These are phyloP conservation scores for Cinara cedri DNA, from an alignment of 2,888 invertebrate genomes.

Conservation along the genomic window DNA sequence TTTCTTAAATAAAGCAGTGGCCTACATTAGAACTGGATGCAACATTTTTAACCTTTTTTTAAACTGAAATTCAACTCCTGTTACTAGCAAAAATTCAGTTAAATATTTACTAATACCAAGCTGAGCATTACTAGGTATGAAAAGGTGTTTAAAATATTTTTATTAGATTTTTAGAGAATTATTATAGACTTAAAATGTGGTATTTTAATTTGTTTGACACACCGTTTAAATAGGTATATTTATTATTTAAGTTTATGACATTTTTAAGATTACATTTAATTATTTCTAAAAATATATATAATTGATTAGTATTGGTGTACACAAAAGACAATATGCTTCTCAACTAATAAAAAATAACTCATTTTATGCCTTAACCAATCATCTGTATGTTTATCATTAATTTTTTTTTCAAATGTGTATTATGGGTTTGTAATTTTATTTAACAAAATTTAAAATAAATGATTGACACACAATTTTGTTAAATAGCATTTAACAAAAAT, in stretches of 20 bases:
- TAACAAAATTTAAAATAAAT: not conserved
- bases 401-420: not conserved
- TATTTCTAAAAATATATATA: not conserved
- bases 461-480: not conserved
- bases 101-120: not conserved
- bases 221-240: not conserved
- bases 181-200: not conserved
- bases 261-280: not conserved
- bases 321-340: not conserved
- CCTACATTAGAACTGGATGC: too few relatives aligned
- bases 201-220: not conserved
- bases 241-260: slow-evolving; percentile 3
- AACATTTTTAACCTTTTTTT: too few relatives aligned
- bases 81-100: not conserved
- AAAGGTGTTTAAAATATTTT: not conserved
- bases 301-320: not conserved
- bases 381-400: not conserved
- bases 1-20: too few relatives aligned
- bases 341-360: slow-evolving; percentile 14
- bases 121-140: not conserved
- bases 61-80: too few relatives aligned
- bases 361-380: not conserved
- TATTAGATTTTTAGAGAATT: slow-evolving; percentile 4
- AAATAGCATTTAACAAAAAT: not conserved
- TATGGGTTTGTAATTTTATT: not conserved